These are phyloP conservation scores for Serilophus lunatus DNA, from an alignment of 2,113 vertebrate genomes.

Conservation along the genomic window DNA sequence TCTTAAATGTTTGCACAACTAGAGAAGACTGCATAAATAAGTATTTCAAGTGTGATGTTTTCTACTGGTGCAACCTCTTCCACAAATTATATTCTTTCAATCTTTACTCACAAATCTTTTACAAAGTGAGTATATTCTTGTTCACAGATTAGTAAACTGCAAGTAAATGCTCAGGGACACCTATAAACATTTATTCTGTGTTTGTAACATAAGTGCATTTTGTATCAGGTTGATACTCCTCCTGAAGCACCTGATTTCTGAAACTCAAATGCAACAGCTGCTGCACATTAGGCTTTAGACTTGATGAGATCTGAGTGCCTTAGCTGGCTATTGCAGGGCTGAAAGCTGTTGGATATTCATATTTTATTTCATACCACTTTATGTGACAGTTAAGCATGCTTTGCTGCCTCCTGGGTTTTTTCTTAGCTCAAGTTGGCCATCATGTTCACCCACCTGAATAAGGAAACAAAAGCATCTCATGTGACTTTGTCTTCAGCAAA, in stretches of 20 bases:
- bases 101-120: not conserved
- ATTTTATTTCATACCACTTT: not conserved
- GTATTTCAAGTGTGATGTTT: not conserved
- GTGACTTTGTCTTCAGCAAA: not conserved
- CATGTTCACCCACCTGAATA: rapidly evolving
- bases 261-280: not conserved
- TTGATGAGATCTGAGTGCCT: not conserved
- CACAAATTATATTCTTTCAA: not conserved
- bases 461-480: not conserved
- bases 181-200: not conserved
- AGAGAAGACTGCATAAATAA: not conserved
- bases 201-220: not conserved
- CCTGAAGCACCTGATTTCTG: not conserved
- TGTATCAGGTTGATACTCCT: not conserved
- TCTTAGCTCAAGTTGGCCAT: not conserved
- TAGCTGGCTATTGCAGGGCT: not conserved
- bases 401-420: not conserved
- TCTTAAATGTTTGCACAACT: not conserved
- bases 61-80: not conserved
- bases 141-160: not conserved
- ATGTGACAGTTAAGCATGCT: not conserved
- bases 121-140: not conserved
- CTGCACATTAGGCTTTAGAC: not conserved
- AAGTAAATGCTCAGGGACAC: not conserved
- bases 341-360: not conserved